Conservation (phyloP, 2,888 invertebrate genomes). For the Rotaria socialis region DNA sequence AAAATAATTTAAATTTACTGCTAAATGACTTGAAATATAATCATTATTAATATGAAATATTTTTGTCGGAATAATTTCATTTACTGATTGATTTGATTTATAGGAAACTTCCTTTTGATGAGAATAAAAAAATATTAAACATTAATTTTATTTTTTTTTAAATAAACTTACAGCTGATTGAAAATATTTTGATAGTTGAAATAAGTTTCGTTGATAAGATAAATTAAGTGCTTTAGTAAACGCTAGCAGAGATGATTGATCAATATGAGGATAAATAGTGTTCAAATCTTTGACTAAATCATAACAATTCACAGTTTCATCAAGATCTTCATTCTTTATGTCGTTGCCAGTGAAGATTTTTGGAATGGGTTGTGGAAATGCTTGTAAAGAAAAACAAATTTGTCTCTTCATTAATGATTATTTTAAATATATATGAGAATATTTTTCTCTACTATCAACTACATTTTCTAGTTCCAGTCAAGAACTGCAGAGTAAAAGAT, state of each 20-base stretch:
- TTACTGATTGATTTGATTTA: neutral
- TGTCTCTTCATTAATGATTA: too few relatives aligned
- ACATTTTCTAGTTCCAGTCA: too few relatives aligned
- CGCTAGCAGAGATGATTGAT: neutral
- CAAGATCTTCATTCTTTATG: neutral
- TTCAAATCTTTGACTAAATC: neutral
- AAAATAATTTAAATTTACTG: neutral
- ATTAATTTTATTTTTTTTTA: too few relatives aligned
- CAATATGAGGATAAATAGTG: neutral
- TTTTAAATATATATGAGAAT: too few relatives aligned
- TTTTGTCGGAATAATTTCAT: slow-evolving; percentile 20
- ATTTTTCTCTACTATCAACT: too few relatives aligned
- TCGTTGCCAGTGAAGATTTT: neutral
- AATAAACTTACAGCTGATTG: neutral
- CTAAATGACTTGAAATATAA: neutral
- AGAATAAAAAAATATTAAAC: neutral
- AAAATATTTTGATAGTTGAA: neutral
- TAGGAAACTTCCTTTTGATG: neutral
- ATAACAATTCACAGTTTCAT: neutral
- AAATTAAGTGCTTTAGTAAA: slow-evolving; percentile 18
- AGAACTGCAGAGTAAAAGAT: too few relatives aligned
- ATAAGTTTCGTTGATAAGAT: slow-evolving; percentile 16
- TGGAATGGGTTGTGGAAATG: neutral
- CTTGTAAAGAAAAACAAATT: neutral
- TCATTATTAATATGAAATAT: neutral